Evolutionary conservation across 2,113 vertebrate genomes (phyloP), one percentile per base, ranked within the genome.

Genomic region (Macquaria australasica): DNA sequence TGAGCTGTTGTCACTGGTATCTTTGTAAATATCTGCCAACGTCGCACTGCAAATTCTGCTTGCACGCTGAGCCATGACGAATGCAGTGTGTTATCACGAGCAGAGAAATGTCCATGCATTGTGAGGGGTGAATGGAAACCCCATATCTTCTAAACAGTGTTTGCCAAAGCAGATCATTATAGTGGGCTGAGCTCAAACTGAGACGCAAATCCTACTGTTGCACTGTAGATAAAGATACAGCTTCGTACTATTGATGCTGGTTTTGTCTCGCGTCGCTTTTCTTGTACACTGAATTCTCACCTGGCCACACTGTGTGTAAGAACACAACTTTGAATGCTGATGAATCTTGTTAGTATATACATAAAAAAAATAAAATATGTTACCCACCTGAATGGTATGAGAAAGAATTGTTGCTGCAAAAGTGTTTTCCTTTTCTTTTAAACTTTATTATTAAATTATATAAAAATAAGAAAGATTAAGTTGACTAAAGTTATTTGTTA

Each of bases 151-250:
- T 70, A 18, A 41, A 43, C 10, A 28, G 37, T 39, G 25, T 75
- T 80, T 85, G 23, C 71, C 51, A 76, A 87, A 86, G 68, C 79
- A 69, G 45, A 83, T 87, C 67, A 77, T 81, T 73, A 51, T 11
- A 83, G 59, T n/a, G 23, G 16, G 56, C 70, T 78, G n/a, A 41
- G 70, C 28, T 64, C 62, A 58, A 73, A 56, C 14, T 28, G 58
- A 68, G 74, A 78, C 1, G n/a, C 41, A 60, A 51, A 70, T 51
- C 59, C 67, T 73, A 68, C 85, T 68, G 81, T 51, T 41, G 14
- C 75, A 23, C 41, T 73, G 28, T 10, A 83, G 81, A 87, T 86
- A 88, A 85, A 79, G 41, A 63, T 2, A 16, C n/a, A 37, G 55
- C 72, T 79, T 72, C 31, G 66, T 43, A 31, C 25, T 37, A 18